Evolutionary conservation across 2,113 vertebrate genomes (phyloP).

Genomic region (Oxyruncus cristatus): DNA sequence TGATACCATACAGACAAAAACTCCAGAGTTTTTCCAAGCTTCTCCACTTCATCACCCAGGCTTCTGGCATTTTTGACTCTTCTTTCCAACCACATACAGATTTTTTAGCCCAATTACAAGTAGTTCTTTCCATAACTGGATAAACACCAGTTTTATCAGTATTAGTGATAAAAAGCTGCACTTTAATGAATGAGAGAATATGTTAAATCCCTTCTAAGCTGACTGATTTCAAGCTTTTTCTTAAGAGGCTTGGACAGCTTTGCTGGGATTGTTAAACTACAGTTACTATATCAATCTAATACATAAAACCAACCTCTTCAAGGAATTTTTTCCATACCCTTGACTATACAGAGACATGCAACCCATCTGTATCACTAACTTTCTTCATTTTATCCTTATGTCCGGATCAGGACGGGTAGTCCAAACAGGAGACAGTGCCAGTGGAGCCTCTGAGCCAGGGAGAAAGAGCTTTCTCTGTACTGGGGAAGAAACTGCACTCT

Average conservation of each 20-base stretch:
- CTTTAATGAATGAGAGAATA: neutral
- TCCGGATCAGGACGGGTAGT: neutral
- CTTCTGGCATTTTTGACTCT: neutral
- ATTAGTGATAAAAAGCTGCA: neutral
- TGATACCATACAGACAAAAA: neutral
- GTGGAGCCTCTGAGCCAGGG: neutral
- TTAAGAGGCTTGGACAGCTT: neutral
- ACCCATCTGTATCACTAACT: neutral
- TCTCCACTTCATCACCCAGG: neutral
- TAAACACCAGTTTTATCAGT: neutral
- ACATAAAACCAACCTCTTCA: neutral
- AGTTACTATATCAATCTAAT: neutral
- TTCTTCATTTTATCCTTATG: neutral
- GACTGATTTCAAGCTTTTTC: neutral
- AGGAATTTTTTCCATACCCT: neutral
- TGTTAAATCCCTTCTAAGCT: neutral
- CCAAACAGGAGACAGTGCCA: neutral
- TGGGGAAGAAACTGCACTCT: neutral
- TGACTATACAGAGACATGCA: neutral
- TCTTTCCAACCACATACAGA: neutral
- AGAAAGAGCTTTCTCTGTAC: neutral
- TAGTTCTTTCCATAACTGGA: neutral
- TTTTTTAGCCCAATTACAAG: neutral
- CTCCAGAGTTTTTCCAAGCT: neutral
- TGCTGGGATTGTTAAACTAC: neutral